phyloP scores from a whole-genome alignment of 2,888 invertebrate species.

The Magallana nippona region DNA sequence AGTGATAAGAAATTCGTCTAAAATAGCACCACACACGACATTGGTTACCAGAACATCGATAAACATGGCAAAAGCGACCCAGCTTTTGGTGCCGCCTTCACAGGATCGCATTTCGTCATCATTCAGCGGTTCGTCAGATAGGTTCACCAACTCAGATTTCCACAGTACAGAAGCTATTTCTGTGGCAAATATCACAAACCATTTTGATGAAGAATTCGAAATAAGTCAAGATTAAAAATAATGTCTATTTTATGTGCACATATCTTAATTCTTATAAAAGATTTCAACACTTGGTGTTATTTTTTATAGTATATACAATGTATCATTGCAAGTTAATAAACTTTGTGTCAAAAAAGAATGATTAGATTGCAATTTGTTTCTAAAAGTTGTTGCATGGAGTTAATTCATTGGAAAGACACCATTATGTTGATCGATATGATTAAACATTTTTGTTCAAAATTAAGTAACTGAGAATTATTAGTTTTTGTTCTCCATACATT shows the following conservation, averaged over 20 bases:
- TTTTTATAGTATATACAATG: too few species aligned
- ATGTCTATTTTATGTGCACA: background rate
- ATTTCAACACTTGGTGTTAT: too few species aligned
- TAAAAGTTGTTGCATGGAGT: too few species aligned
- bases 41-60: background rate
- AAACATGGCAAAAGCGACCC: background rate
- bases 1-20: constrained; percentile 31
- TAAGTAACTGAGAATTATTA: too few species aligned
- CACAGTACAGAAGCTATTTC: background rate
- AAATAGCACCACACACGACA: constrained; percentile 8
- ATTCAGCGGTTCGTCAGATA: background rate
- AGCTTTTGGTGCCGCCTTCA: background rate
- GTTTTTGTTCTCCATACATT: too few species aligned
- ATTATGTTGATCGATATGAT: too few species aligned
- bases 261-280: too few species aligned
- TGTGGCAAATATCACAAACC: constrained; percentile 11
- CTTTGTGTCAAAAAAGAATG: too few species aligned
- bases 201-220: constrained; percentile 2
- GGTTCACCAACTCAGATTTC: background rate
- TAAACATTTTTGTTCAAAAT: too few species aligned
- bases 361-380: too few species aligned
- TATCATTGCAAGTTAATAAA: too few species aligned
- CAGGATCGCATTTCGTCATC: background rate
- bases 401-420: too few species aligned
- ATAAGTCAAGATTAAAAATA: background rate